phyloP scores from a whole-genome alignment of 2,888 invertebrate genomes.

The Brachypalpus laphriformis region DNA sequence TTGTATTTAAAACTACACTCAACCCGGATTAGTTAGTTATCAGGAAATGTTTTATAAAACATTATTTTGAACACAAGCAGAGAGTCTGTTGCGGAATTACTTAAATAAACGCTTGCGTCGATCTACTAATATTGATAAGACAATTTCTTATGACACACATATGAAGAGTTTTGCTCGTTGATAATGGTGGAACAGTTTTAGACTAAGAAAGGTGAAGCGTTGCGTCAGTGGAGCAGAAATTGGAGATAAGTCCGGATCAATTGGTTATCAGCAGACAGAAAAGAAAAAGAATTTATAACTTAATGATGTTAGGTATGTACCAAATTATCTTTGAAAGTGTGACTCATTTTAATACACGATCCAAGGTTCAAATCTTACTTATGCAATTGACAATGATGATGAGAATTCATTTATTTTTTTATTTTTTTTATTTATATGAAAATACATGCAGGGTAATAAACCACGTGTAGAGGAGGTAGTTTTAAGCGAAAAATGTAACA shows the following conservation, averaged over 20 bases:
- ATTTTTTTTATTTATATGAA: too few species aligned
- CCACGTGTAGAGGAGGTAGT: too few species aligned
- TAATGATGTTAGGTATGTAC: background rate
- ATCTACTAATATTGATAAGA: background rate
- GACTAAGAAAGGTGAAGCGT: background rate
- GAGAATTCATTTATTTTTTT: too few species aligned
- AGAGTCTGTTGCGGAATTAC: background rate
- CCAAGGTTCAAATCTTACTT: background rate
- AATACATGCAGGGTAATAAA: too few species aligned
- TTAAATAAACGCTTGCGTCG: background rate
- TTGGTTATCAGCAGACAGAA: conserved; percentile 20
- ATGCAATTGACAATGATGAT: too few species aligned
- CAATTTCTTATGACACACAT: background rate
- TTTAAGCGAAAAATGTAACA: too few species aligned
- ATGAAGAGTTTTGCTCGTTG: background rate
- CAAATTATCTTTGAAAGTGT: background rate
- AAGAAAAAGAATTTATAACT: background rate
- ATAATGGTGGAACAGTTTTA: too few species aligned
- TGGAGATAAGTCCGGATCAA: conserved; percentile 9
- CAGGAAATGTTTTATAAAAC: background rate
- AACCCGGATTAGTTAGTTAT: background rate
- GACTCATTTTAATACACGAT: background rate
- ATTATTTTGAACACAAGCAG: background rate
- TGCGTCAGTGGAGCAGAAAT: conserved; percentile 1
- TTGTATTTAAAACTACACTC: background rate